Base-by-base conservation (phyloP, 2,888 invertebrate species). In the Drosophila lutescens region DNA sequence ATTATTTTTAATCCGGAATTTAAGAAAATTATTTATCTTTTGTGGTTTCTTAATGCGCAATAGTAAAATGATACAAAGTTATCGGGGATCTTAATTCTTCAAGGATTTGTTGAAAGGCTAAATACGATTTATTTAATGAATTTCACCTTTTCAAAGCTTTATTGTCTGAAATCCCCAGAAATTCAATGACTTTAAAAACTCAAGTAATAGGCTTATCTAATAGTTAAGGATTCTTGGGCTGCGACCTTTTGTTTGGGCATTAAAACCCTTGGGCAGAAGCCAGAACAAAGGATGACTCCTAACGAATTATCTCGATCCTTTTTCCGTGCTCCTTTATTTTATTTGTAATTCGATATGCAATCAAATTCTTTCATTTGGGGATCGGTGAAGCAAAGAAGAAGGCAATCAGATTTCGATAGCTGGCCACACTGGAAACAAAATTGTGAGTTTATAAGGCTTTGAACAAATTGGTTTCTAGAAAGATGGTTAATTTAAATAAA, bases 331-430 rank as follows among this genome's bases (percentile, higher is more conserved):
- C 17, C 2, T 17, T n/a, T 15, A 8, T 13, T 5, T 12, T 40
- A 17, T 13, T 15, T 38, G 53, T 53, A 38, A 62, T 41, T 63
- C 36, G 40, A 53, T 62, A 51, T 9, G 49, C n/a, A 44, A 62
- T 53, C 44, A 4, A 32, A 50, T 50, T 61, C 63, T 13, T 57
- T 38, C 20, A 15, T 30, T 44, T 20, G 44, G 30, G 38, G 36
- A 38, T 50, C 26, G 30, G 7, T 44, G 50, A 51, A 15, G 60
- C 15, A 13, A 9, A 12, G 44, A 44, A 13, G 26, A 8, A 23
- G 13, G 8, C 30, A 17, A 23, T 34, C 49, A 58, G 38, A 40
- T 26, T 12, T 12, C 6, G 30, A 49, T 47, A 47, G 5, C 23
- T 46, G 26, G 4, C 8, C 2, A 8, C 43, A 44, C 43, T 44